phyloP scores from a whole-genome alignment of 1,140 invertebrate species.

The Bombus cullumanus region DNA sequence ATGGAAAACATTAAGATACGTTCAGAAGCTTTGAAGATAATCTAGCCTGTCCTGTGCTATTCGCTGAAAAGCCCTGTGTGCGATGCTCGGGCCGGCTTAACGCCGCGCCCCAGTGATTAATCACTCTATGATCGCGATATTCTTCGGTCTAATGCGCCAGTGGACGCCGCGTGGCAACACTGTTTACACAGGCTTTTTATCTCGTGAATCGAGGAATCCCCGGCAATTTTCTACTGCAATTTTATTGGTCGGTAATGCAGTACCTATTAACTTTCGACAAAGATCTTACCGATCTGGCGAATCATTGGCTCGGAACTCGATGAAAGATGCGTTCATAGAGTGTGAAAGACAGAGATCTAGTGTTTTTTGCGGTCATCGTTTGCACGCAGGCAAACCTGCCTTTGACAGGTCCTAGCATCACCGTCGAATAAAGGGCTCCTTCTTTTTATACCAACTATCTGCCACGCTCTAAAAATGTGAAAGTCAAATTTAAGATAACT shows the following conservation, averaged over 20 bases:
- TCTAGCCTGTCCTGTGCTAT: background rate
- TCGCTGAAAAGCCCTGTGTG: background rate
- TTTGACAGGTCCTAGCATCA: background rate
- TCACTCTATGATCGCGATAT: conserved; percentile 14
- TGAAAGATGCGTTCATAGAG: background rate
- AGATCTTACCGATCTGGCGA: background rate
- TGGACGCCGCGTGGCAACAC: background rate
- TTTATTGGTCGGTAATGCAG: conserved; percentile 9
- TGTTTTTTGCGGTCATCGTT: conserved; percentile 13
- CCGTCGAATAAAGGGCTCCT: background rate
- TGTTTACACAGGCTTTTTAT: conserved; percentile 23
- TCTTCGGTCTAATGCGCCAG: background rate
- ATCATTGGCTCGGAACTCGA: background rate
- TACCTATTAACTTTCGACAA: too few relatives aligned
- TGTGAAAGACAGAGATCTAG: conserved; percentile 9
- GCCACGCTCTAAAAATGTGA: background rate
- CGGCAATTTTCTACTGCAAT: background rate
- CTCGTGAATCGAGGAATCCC: background rate
- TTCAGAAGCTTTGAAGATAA: background rate
- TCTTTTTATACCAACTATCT: background rate
- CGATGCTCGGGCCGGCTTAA: background rate
- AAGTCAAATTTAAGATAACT: background rate
- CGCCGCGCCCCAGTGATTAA: background rate
- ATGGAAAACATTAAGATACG: background rate
- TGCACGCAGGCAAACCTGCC: background rate